Evolutionary conservation across 2,888 invertebrate species (phyloP), one percentile per base, ranked within the genome.

Genomic region (Drosophila tripunctata): DNA sequence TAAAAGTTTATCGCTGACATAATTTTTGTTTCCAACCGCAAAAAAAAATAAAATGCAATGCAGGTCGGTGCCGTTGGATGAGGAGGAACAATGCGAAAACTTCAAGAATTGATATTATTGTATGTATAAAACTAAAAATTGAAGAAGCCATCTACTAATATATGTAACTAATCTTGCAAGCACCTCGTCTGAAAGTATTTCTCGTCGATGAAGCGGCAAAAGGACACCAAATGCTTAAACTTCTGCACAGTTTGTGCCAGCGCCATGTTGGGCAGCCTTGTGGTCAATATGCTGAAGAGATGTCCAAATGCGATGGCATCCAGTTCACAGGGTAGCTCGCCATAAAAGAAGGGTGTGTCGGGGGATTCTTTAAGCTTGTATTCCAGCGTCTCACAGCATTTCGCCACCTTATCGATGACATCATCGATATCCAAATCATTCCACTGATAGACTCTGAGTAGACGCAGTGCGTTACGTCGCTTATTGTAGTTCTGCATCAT

Each of bases 241-340:
- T 94, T 93, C 66, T 95, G 93, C 2, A 99, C 95, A 4, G 95
- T 95, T 58, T 95, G 94, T 0, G 96, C 96, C 48, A 99, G 93
- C 67, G 94, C 93, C 73, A 95, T 95, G 88, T 96, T 96, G 0
- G 98, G 97, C 35, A 99, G 92, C 2, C 96, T 94, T 4, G 97
- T 98, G 5, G 98, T 98, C 62, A 99, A 92, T 76, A 99, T 95
- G 0, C 97, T 96, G 92, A 96, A 99, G n/a, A 99, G 93, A 92
- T 99, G 99, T 0, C 99, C 99, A 93, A 98, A 99, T 0, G 98
- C 96, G 30, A 99, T 92, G 1, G 99, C 99, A 92, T 99, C 99
- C 68, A 99, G 92, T 92, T 99, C 99, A 24, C 98, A 98, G 0
- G 98, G 98, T 52, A 96, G 92, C 57, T 94, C 93, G 5, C 95